Base-by-base conservation (phyloP, 2,888 invertebrate species). In the Arge pagana region DNA sequence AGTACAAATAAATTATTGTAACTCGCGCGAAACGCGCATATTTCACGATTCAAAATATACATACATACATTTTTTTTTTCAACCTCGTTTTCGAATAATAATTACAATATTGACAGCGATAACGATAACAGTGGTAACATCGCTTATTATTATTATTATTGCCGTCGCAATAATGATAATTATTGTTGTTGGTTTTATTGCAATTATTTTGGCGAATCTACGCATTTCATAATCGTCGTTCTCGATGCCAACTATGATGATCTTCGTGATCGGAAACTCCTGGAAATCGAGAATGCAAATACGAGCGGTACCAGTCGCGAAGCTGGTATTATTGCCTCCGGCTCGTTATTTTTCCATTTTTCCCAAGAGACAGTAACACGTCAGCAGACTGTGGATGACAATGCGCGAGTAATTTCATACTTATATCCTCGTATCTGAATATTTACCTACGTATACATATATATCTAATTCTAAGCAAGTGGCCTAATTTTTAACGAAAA, bases 381-480 rank as follows among this genome's bases (percentile, higher is more conserved):
- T 33, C 33, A 26, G 15, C 13, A 36, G 36, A 30, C 21, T 48
- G 31, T 41, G 45, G 45, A 3, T 37, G 60, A 60, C 57, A 61
- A 61, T 64, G 63, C 65, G 2, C 7, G 23, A 39, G 4, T 5
- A 13, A 39, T 13, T 2, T 11, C 3, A 39, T 15, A 35, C 3
- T 2, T 31, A 31, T 31, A 4, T 35, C n/a, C n/a, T n/a, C n/a
- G n/a, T 40, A 26, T 26, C 1, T 40, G 3, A 5, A 16, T 4
- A 8, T 16, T 1, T 15, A 15, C 26, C n/a, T 15, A 23, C 6
- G 6, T 15, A 40, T 40, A 41, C 11, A 26, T 16, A 26, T 42
- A 23, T 40, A 24, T 23, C 13, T 40, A 40, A 23, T 40, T 15
- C 40, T 8, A 26, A 10, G 24, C 26, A 24, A 40, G n/a, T n/a